A percentile compares a stretch with the other conserved stretches of the same genome.
Conservation (phyloP, 2,797 vertebrate genomes). For the Petrocephalus sullivani region DNA sequence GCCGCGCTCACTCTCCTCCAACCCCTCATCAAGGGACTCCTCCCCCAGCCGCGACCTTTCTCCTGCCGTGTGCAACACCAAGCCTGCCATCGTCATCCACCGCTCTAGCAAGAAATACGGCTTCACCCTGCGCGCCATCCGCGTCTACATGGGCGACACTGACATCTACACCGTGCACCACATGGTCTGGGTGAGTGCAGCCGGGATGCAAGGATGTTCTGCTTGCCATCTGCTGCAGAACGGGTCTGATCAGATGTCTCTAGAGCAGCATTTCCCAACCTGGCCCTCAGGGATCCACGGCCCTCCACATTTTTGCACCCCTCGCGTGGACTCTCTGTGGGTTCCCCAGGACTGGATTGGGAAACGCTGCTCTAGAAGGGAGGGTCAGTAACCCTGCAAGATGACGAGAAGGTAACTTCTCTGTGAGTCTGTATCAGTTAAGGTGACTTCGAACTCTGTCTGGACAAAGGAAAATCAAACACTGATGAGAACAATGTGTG, state of each 20-base stretch:
- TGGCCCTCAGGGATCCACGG: background rate
- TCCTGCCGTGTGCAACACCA: constrained; percentile 70
- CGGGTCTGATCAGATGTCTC: background rate
- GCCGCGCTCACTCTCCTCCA: constrained; percentile 91
- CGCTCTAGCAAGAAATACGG: constrained; percentile 92
- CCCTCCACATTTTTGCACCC: background rate
- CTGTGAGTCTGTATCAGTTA: background rate
- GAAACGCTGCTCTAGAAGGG: background rate
- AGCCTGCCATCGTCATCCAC: constrained; percentile 85
- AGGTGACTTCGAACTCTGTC: background rate
- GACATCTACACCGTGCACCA: constrained; percentile 94
- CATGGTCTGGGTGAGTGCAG: constrained; percentile 91
- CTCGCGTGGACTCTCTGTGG: background rate
- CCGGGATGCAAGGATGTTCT: background rate
- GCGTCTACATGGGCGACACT: constrained; percentile 93
- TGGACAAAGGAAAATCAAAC: background rate
- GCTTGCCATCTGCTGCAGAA: background rate
- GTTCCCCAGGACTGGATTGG: background rate
- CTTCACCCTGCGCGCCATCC: constrained; percentile 91
- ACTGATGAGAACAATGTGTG: background rate
- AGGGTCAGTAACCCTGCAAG: background rate
- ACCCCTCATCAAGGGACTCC: constrained; percentile 93
- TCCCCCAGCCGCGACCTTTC: constrained; percentile 91
- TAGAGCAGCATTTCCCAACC: background rate
- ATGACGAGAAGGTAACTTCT: background rate